Conservation (phyloP, 1,140 invertebrate species). For the Tetragonula clypearis region DNA sequence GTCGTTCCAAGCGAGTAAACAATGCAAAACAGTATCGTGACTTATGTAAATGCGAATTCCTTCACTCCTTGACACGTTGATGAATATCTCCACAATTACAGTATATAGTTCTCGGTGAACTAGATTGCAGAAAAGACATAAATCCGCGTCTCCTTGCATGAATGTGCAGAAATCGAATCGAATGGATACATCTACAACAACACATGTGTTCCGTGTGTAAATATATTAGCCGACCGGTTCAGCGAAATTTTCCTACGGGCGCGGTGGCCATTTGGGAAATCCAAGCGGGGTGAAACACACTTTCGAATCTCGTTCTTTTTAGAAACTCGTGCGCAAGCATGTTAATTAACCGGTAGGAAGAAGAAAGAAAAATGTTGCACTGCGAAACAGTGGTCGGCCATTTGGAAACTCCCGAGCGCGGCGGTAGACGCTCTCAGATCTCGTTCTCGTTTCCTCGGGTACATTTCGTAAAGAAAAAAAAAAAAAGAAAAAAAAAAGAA, state of each 20-base stretch:
- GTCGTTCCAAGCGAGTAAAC: background rate
- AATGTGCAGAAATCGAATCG: slow-evolving; percentile 1
- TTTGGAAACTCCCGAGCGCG: background rate
- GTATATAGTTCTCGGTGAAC: background rate
- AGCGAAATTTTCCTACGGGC: background rate
- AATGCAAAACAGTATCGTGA: background rate
- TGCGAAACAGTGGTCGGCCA: background rate
- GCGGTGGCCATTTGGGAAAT: no score
- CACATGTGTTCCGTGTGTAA: background rate
- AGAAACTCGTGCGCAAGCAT: no score
- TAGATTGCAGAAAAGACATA: background rate
- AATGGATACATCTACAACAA: background rate
- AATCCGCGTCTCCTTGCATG: background rate
- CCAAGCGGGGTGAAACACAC: background rate
- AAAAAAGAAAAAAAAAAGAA: no score
- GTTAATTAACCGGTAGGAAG: no score
- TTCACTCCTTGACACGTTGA: background rate
- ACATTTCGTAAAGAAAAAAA: no score
- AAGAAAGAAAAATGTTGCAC: no score
- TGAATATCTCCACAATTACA: background rate
- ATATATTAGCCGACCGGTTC: background rate
- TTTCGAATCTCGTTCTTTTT: background rate
- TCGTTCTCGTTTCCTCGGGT: background rate
- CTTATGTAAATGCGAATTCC: background rate
- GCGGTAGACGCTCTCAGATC: background rate